phyloP scores from a whole-genome alignment of 2,113 vertebrate species.

The Formicarius rufipectus region DNA sequence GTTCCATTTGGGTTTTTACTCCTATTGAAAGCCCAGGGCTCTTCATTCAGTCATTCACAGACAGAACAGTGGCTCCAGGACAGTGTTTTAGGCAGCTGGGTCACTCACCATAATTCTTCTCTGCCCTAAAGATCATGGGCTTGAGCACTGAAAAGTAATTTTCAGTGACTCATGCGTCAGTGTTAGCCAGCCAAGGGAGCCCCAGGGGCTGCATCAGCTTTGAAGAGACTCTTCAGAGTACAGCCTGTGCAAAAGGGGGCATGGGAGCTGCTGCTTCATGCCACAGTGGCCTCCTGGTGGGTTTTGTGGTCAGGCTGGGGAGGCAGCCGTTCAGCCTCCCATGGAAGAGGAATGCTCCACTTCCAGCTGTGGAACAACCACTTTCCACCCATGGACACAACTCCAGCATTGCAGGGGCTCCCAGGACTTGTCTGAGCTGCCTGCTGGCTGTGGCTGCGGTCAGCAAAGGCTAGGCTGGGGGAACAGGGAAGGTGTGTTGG shows the following conservation, averaged over 20 bases:
- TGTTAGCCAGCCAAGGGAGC: not conserved
- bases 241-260: not conserved
- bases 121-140: not conserved
- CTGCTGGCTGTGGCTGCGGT: not conserved
- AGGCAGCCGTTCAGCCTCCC: not conserved
- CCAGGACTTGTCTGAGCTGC: not conserved
- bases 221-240: not conserved
- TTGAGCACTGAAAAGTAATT: not conserved
- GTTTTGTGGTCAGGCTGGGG: not conserved
- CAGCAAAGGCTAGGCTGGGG: not conserved
- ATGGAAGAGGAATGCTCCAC: not conserved
- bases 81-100: not conserved
- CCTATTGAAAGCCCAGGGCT: not conserved
- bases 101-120: not conserved
- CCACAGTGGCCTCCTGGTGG: not conserved
- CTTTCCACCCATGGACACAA: not conserved
- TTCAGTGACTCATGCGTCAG: not conserved
- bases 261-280: not conserved
- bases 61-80: not conserved
- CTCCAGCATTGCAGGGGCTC: accelerated
- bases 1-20: not conserved
- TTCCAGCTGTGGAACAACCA: not conserved
- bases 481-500: not conserved
- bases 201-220: not conserved
- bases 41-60: not conserved